Base-by-base conservation (phyloP, 2,888 invertebrate genomes). In the Torymus texanus region DNA sequence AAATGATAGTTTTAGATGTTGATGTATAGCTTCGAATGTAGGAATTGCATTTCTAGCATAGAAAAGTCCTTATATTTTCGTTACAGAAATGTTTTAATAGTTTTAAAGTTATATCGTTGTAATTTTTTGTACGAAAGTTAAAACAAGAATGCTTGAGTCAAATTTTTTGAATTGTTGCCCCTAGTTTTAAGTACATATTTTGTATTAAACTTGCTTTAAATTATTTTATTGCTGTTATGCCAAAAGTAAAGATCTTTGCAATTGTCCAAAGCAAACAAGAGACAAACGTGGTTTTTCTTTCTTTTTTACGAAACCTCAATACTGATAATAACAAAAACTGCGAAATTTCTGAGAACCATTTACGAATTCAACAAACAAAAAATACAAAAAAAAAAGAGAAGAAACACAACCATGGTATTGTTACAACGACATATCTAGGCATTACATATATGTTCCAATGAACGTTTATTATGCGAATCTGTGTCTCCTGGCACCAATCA, bases 261-360 rank as follows among this genome's bases (percentile, higher is more conserved):
- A 65, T 67, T 18, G 63, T 67, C 68, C 16, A 68, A 78, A 65
- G 63, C 63, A 61, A 78, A 58, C 13, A 14, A 75, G 21, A 72
- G 78, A 73, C 78, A 81, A 81, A 78, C 78, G 75, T 75, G 81
- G 75, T 81, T 78, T 78, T 81, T 78, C 71, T 75, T 78, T 78
- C 72, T 78, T 78, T 81, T 78, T 81, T 81, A 67, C 50, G 56
- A 59, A 74, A 74, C 67, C 53, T 63, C 16, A 59, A 76, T 75
- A 18, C 56, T 61, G 21, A 66, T 63, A 11, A 74, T 24, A 50
- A 62, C 5, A 41, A 67, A 73, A 50, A 74, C 62, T 67, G 56
- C 21, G 16, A 51, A 71, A 79, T 41, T 63, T 73, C 29, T n/a
- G 21, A 58, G 2, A 70, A 50, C 56, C 62, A 50, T 14, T 63